Conservation (phyloP, 2,888 invertebrate genomes). For the Troides oblongomaculatus region DNA sequence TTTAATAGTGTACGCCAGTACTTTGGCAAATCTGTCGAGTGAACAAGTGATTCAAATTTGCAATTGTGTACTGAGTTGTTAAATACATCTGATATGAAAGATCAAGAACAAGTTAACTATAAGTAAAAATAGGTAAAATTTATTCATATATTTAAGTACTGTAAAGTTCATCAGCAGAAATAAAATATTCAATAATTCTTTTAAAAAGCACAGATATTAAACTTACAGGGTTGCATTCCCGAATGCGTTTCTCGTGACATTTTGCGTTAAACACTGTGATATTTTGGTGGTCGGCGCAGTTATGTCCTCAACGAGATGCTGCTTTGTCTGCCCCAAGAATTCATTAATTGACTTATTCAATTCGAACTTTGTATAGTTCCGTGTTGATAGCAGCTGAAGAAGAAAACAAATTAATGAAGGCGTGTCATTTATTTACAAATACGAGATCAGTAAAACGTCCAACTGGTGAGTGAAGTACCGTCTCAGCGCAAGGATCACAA, state of each 20-base stretch:
- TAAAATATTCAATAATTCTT: too few species aligned
- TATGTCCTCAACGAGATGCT: slow-evolving; percentile 61
- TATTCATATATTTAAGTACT: too few species aligned
- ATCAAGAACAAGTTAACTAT: too few species aligned
- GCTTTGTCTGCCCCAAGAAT: slow-evolving; percentile 59
- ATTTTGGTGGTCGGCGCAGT: slow-evolving; percentile 49
- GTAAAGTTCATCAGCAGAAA: too few species aligned
- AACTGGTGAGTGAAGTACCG: too few species aligned
- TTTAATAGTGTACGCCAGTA: slow-evolving; percentile 51
- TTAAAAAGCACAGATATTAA: not conserved
- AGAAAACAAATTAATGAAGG: not conserved
- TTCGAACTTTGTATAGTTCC: slow-evolving; percentile 73
- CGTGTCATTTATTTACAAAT: too few species aligned
- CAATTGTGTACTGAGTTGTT: too few species aligned
- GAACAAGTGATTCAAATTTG: too few species aligned
- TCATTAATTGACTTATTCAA: slow-evolving; percentile 70
- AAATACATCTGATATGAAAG: too few species aligned
- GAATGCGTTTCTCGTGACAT: slow-evolving; percentile 54
- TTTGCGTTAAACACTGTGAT: slow-evolving; percentile 54
- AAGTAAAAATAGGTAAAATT: too few species aligned
- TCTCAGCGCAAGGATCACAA: too few species aligned
- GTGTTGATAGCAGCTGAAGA: slow-evolving; percentile 63
- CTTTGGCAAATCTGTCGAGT: slow-evolving; percentile 49
- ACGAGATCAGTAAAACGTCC: too few species aligned
- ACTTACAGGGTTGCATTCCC: slow-evolving; percentile 68